Conservation (phyloP, 2,888 invertebrate genomes). For the Zhuqinia jingwanae region DNA sequence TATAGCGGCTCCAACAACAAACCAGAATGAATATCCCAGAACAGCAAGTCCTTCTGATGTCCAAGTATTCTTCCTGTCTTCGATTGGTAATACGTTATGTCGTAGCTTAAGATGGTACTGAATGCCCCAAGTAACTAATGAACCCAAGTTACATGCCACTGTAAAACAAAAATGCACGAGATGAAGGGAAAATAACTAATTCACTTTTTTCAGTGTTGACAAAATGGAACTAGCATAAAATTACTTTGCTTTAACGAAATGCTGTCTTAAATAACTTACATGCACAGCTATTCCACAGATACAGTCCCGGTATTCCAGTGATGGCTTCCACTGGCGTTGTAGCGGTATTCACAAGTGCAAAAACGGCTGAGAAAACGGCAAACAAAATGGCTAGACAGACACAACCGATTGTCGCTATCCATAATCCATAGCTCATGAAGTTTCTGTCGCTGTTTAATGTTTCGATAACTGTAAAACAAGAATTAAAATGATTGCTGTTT, state of each 20-base stretch:
- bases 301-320: conserved; percentile 87
- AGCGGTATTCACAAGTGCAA: conserved; percentile 90
- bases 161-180: conserved; percentile 80
- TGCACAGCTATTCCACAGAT: conserved; percentile 89
- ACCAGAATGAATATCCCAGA: conserved; percentile 94
- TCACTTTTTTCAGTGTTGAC: too few relatives aligned
- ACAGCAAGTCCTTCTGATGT: conserved; percentile 90
- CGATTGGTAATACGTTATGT: conserved; percentile 90
- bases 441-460: conserved; percentile 85
- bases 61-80: conserved; percentile 91
- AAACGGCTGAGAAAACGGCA: conserved; percentile 84
- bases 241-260: too few relatives aligned
- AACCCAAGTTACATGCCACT: conserved; percentile 89
- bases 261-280: too few relatives aligned
- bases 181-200: too few relatives aligned
- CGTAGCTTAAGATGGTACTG: conserved; percentile 91
- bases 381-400: conserved; percentile 87
- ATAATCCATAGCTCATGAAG: conserved; percentile 87
- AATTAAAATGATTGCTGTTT: conserved; percentile 2
- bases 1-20: conserved; percentile 87
- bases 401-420: conserved; percentile 88
- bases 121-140: conserved; percentile 90
- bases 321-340: conserved; percentile 87
- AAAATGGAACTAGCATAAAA: too few relatives aligned
- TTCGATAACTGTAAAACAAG: conserved; percentile 83